phyloP scores from a whole-genome alignment of 2,888 invertebrate species.

The Amphiduros pacificus region DNA sequence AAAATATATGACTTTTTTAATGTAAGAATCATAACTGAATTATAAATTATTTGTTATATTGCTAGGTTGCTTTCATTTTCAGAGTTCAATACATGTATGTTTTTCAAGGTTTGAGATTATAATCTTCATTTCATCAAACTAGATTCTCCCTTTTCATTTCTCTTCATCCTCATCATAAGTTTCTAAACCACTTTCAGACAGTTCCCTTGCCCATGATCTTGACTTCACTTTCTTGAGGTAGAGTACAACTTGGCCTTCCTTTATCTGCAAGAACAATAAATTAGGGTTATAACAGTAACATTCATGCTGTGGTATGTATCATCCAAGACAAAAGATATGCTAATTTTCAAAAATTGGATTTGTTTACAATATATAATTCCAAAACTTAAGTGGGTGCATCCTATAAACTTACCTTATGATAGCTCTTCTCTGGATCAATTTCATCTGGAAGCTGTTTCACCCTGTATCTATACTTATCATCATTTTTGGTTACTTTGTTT shows the following conservation, averaged over 20 bases:
- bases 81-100: too few relatives aligned
- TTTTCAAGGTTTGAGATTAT: too few relatives aligned
- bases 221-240: conserved; percentile 10
- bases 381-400: background rate
- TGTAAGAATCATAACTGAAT: too few relatives aligned
- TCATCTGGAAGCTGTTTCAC: conserved; percentile 13
- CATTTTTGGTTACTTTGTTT: conserved; percentile 7
- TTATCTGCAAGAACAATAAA: conserved; percentile 2
- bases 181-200: conserved; percentile 12
- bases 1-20: too few relatives aligned
- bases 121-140: background rate
- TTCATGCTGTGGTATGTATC: too few relatives aligned
- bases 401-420: conserved; percentile 12
- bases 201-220: conserved; percentile 9
- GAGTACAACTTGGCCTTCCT: conserved; percentile 15
- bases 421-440: conserved; percentile 8
- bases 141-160: background rate
- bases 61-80: too few relatives aligned
- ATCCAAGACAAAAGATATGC: too few relatives aligned
- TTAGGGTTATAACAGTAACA: too few relatives aligned
- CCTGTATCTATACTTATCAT: conserved; percentile 6
- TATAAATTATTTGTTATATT: too few relatives aligned
- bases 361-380: too few relatives aligned
- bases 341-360: too few relatives aligned
- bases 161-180: conserved; percentile 10